Conservation (phyloP, 2,797 vertebrate genomes). For the Falco rusticolus region DNA sequence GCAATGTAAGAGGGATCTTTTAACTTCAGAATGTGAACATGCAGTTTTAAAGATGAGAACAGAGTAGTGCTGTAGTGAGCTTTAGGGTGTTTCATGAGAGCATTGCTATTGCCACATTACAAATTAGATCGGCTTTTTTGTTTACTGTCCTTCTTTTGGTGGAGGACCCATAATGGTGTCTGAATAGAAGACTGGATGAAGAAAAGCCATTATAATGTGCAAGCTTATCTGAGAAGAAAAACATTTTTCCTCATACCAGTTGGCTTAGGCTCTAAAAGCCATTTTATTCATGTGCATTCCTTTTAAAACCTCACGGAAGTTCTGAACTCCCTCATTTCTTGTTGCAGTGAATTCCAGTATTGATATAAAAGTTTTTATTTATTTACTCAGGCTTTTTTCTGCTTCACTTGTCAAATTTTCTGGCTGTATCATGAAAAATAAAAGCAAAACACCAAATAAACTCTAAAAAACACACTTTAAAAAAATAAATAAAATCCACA, state of each 20-base stretch:
- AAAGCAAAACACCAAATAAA: not conserved
- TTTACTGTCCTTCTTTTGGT: not conserved
- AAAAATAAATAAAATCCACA: not conserved
- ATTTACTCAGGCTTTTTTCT: not conserved
- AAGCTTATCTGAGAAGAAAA: not conserved
- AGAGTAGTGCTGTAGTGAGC: not conserved
- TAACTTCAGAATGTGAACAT: not conserved
- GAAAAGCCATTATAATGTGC: not conserved
- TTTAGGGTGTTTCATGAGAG: not conserved
- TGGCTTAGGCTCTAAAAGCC: not conserved
- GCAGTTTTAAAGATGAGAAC: not conserved
- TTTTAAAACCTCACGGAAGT: not conserved
- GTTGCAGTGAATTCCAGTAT: not conserved
- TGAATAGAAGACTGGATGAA: not conserved
- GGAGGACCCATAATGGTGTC: not conserved
- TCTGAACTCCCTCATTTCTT: not conserved
- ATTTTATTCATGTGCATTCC: not conserved
- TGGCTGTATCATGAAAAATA: not conserved
- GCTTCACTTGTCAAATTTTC: not conserved
- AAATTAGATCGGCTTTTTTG: not conserved
- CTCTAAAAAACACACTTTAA: not conserved
- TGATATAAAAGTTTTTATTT: not conserved
- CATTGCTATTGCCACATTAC: not conserved
- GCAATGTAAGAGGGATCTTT: not conserved
- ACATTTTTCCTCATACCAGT: not conserved